Percentiles rank a stretch among this genome's conserved stretches.
These are phyloP conservation scores for Caligus rogercresseyi DNA, from an alignment of 1,140 invertebrate genomes.

Conservation along the genomic window DNA sequence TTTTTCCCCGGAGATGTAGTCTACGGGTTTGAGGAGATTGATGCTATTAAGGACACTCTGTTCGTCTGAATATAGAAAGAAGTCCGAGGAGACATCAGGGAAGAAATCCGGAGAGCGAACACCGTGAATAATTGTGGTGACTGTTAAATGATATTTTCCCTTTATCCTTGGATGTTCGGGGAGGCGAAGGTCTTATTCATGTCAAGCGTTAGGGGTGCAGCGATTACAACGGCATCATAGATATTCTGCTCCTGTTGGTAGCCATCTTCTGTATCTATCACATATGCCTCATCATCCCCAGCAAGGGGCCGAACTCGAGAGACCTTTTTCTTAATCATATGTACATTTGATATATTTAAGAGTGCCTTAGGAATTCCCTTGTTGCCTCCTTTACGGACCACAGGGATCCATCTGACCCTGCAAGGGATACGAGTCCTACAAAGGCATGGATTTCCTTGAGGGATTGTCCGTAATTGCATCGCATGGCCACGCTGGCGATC, in stretches of 20 bases:
- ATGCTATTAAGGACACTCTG: not conserved
- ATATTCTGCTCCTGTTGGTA: not conserved
- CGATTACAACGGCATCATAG: constrained; percentile 32
- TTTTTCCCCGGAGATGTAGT: constrained; percentile 11
- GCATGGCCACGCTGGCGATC: not conserved
- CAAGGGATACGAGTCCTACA: constrained; percentile 26
- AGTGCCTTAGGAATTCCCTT: constrained; percentile 28
- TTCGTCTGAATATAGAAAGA: constrained; percentile 6
- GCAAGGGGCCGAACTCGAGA: not conserved
- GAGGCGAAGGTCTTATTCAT: constrained; percentile 19
- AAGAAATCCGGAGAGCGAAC: not conserved
- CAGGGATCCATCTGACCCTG: constrained; percentile 29
- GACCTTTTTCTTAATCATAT: not conserved
- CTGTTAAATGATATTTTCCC: constrained; percentile 23
- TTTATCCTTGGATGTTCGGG: not conserved
- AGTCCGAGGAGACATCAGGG: not conserved
- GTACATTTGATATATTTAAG: constrained; percentile 26
- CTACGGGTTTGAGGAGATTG: constrained; percentile 25
- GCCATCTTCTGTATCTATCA: not conserved
- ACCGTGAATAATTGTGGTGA: constrained; percentile 22
- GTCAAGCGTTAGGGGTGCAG: constrained; percentile 27
- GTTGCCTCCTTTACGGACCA: constrained; percentile 32
- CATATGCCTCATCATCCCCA: not conserved
- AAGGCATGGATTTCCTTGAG: not conserved
- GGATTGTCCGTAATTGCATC: constrained; percentile 15